These are phyloP conservation scores for Heliconius eleuchia DNA, from an alignment of 1,140 invertebrate species.

Conservation along the genomic window DNA sequence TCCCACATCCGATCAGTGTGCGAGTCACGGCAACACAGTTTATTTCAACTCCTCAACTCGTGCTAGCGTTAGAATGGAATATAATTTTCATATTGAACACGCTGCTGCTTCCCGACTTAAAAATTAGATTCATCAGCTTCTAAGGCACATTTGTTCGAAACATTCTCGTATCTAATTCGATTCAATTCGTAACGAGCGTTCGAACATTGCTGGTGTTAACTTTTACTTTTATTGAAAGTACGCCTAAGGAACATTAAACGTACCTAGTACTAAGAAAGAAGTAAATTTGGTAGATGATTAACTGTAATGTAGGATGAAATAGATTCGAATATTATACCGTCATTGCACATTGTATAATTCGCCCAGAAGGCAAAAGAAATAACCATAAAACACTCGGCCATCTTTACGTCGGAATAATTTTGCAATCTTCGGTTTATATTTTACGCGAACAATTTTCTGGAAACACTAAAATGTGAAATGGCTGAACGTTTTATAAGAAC, in stretches of 20 bases:
- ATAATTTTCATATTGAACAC: conserved; percentile 77
- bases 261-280: conserved; percentile 1
- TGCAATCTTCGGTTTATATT: conserved; percentile 53
- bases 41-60: conserved; percentile 75
- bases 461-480: conserved; percentile 15
- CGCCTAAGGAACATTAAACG: conserved; percentile 20
- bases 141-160: conserved; percentile 60
- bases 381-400: conserved; percentile 63
- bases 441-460: conserved; percentile 37
- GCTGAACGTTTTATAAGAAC: conserved; percentile 11
- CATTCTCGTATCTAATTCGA: conserved; percentile 61
- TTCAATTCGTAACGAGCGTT: conserved; percentile 63
- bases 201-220: conserved; percentile 62
- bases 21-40: conserved; percentile 74
- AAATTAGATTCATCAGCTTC: conserved; percentile 76
- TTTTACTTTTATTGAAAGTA: conserved; percentile 48
- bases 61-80: conserved; percentile 64
- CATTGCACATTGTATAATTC: conserved; percentile 43
- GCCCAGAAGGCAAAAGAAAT: conserved; percentile 56
- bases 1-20: conserved; percentile 50
- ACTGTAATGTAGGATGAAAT: conserved; percentile 42
- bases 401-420: conserved; percentile 66
- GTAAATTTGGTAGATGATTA: conserved; percentile 37
- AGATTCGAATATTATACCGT: conserved; percentile 56
- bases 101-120: conserved; percentile 56